Conservation (phyloP, 2,113 vertebrate genomes). For the Seriola quinqueradiata region DNA sequence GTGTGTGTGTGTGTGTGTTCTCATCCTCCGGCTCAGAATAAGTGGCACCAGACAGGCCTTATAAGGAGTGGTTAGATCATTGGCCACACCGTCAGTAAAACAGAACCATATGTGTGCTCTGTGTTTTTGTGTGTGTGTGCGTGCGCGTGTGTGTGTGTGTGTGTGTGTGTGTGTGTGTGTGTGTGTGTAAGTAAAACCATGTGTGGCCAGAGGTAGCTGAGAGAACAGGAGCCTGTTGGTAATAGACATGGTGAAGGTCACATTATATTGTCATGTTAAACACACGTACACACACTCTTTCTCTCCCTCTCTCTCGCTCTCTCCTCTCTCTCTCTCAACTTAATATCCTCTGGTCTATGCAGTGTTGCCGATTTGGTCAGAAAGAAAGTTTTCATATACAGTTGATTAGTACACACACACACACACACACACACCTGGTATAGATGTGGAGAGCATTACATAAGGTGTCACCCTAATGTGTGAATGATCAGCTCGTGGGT, state of each 20-base stretch:
- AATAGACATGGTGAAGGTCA: slow-evolving; percentile 82
- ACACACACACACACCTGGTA: slow-evolving; percentile 26
- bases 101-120: slow-evolving; percentile 78
- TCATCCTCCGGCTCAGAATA: slow-evolving; percentile 77
- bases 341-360: slow-evolving; percentile 25
- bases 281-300: slow-evolving; percentile 45
- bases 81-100: slow-evolving; percentile 81
- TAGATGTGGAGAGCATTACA: slow-evolving; percentile 21
- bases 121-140: slow-evolving; percentile 37
- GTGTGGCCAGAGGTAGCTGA: slow-evolving; percentile 78
- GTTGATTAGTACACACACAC: neutral
- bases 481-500: slow-evolving; percentile 48
- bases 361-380: neutral
- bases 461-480: slow-evolving; percentile 49
- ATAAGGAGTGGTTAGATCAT: slow-evolving; percentile 86
- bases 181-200: slow-evolving; percentile 78
- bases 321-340: slow-evolving; percentile 16
- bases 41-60: slow-evolving; percentile 87
- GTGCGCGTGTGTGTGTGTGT: slow-evolving; percentile 29
- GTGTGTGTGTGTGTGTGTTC: slow-evolving; percentile 66
- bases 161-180: slow-evolving; percentile 25
- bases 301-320: neutral
- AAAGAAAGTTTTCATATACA: neutral
- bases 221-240: slow-evolving; percentile 81
- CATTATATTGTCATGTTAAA: slow-evolving; percentile 76